Evolutionary conservation across 2,113 vertebrate genomes (phyloP).

Genomic region (Anthoscopus minutus): DNA sequence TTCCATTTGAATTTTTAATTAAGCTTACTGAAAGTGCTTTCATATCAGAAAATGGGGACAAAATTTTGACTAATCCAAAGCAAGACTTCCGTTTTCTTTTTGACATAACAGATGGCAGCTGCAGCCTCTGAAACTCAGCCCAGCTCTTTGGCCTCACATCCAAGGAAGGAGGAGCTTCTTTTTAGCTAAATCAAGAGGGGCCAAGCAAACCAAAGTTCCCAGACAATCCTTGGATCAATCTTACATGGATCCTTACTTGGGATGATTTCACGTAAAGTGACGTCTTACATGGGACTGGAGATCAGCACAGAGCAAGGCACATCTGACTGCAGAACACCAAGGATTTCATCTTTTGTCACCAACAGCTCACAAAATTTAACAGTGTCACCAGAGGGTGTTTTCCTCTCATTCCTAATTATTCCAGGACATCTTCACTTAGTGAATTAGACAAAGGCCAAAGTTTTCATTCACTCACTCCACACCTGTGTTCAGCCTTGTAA

Average conservation of each 20-base stretch:
- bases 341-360: neutral
- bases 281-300: neutral
- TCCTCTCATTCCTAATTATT: neutral
- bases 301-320: neutral
- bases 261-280: too few species aligned
- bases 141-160: neutral
- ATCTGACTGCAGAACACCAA: neutral
- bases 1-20: neutral
- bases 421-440: neutral
- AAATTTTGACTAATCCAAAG: neutral
- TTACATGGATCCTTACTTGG: accelerated
- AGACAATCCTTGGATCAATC: neutral
- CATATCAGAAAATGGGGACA: neutral
- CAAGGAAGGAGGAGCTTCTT: neutral
- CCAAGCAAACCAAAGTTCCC: neutral
- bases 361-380: neutral
- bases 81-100: neutral
- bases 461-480: neutral
- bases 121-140: neutral
- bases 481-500: neutral
- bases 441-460: neutral
- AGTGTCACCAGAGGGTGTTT: neutral
- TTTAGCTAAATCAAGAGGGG: neutral
- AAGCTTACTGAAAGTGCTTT: neutral
- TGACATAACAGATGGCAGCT: neutral